Conservation (phyloP, 92 coral and sea anemone species). For the Montipora capitata region DNA sequence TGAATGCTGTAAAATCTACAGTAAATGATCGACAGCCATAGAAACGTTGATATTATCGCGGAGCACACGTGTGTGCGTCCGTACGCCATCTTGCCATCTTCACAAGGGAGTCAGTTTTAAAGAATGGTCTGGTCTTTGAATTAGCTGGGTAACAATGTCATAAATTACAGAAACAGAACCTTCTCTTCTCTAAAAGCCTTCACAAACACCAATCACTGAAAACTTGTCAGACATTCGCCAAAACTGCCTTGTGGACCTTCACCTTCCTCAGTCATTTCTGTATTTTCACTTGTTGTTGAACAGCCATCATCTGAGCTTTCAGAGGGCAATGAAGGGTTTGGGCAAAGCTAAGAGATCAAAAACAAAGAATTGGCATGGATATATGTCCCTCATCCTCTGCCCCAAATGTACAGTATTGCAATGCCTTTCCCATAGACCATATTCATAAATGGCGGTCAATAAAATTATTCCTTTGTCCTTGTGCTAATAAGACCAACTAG, state of each 20-base stretch:
- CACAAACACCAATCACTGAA: constrained; percentile 89
- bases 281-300: constrained; percentile 48
- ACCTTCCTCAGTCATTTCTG: constrained; percentile 57
- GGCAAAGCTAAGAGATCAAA: constrained; percentile 66
- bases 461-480: too few species aligned
- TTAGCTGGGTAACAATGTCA: too few species aligned
- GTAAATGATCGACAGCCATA: too few species aligned
- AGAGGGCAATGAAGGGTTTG: constrained; percentile 68
- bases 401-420: not conserved
- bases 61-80: too few species aligned
- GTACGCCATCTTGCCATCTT: too few species aligned
- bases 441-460: too few species aligned
- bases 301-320: constrained; percentile 63
- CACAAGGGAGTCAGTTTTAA: too few species aligned
- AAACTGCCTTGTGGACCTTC: constrained; percentile 42
- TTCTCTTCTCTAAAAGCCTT: constrained; percentile 95
- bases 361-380: not conserved
- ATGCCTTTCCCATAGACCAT: not conserved
- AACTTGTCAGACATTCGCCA: constrained; percentile 84
- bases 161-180: constrained; percentile 36
- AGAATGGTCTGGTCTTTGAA: too few species aligned
- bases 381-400: too few species aligned
- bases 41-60: too few species aligned
- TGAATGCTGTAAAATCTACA: too few species aligned
- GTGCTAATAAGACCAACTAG: too few species aligned